These are phyloP conservation scores for Dallia pectoralis DNA, from an alignment of 2,797 vertebrate species.

Conservation along the genomic window DNA sequence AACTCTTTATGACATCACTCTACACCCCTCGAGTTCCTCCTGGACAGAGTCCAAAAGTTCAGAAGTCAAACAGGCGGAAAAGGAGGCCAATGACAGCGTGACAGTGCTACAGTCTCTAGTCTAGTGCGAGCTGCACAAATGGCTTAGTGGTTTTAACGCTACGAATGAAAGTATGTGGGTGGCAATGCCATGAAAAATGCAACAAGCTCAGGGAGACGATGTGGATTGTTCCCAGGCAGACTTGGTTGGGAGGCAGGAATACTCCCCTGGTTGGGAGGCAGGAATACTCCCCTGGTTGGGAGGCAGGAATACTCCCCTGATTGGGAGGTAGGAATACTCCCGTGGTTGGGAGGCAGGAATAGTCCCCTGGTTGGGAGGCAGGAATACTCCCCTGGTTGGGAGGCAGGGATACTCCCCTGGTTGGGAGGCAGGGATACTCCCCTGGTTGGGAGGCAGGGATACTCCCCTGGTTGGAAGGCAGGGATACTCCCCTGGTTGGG, in stretches of 20 bases:
- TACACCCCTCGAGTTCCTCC: background rate
- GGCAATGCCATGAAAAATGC: constrained; percentile 11
- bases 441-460: background rate
- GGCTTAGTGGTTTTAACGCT: background rate
- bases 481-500: too few relatives aligned
- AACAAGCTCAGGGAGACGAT: background rate
- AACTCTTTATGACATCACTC: background rate
- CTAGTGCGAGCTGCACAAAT: background rate
- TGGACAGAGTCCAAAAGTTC: background rate
- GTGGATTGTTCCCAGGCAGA: background rate
- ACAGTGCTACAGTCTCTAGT: background rate
- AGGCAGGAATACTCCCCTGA: constrained; percentile 7
- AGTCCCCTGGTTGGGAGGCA: constrained; percentile 6
- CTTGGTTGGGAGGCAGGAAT: background rate
- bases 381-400: too few relatives aligned
- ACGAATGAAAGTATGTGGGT: background rate
- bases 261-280: background rate
- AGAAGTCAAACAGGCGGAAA: background rate
- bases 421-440: too few relatives aligned
- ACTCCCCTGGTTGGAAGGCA: constrained; percentile 6
- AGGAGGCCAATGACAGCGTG: background rate
- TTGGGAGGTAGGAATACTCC: too few relatives aligned
- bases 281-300: constrained; percentile 3
- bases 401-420: constrained; percentile 7
- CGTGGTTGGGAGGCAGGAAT: background rate